Evolutionary conservation across 2,888 invertebrate species (phyloP), one percentile per base, ranked within the genome.

Genomic region (Theretra japonica): DNA sequence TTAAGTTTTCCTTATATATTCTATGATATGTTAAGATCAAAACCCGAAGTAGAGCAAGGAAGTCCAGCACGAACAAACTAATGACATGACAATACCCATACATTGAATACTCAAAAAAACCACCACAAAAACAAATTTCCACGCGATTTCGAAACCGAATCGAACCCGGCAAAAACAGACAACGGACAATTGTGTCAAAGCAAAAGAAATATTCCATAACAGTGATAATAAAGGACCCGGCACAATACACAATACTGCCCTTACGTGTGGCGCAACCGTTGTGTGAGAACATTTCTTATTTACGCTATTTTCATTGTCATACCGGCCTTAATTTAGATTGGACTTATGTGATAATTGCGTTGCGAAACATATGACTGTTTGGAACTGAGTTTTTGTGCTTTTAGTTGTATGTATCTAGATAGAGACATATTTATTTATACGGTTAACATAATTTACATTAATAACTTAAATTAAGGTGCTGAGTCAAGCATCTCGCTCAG

Each of bases 251-350:
- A 60, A 41, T 56, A 21, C 72, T 53, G 69, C 72, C 72, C 72
- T 69, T 71, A 30, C 25, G 33, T 53, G 21, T 71, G 28, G 41
- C 72, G 59, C 72, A 69, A 69, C 23, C 81, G 77, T 74, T 30
- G 50, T 59, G 91, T 91, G 93, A 82, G 93, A 92, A 90, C 83
- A 78, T 83, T 90, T 91, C 89, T 90, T 91, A 84, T 88, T 83
- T 78, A 73, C 77, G 72, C 72, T 70, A 75, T 84, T 86, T 90
- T 91, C 92, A 92, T 93, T 93, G 93, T 93, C 91, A 88, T 86
- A 85, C 82, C 74, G 75, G 75, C 76, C 79, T 80, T 83, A 83
- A 81, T 83, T 82, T 77, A 85, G 90, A 90, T 89, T 88, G 82
- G 84, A 73, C 80, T 28, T 28, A 28, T 73, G 78, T 75, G 86